phyloP scores from a whole-genome alignment of 2,888 invertebrate species.

The Tolmerus cingulatus region DNA sequence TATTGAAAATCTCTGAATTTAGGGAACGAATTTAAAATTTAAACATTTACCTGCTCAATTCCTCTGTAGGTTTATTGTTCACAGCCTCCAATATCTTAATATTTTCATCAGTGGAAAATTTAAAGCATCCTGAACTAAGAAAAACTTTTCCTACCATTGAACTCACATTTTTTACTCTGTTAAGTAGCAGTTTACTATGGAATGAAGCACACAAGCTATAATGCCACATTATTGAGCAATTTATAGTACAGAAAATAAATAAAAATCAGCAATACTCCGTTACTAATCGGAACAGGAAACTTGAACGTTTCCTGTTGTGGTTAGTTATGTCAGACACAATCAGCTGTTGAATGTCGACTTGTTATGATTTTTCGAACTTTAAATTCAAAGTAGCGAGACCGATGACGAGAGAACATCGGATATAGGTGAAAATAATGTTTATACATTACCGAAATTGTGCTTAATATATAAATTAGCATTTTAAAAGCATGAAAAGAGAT shows the following conservation, averaged over 20 bases:
- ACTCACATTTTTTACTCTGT: background rate
- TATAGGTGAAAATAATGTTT: background rate
- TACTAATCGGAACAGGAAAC: background rate
- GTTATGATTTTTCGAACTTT: background rate
- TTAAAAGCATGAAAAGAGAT: background rate
- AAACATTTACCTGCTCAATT: background rate
- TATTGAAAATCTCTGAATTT: no score
- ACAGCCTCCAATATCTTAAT: constrained; percentile 19
- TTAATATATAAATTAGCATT: background rate
- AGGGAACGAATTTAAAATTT: background rate
- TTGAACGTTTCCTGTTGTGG: background rate
- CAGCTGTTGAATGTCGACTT: background rate
- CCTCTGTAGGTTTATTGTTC: constrained; percentile 4
- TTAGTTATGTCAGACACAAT: background rate
- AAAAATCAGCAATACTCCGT: background rate
- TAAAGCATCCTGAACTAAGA: background rate
- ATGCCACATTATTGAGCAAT: background rate
- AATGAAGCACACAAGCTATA: background rate
- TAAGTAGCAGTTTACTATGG: background rate
- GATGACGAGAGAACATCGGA: background rate
- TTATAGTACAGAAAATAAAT: background rate
- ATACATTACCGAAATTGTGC: background rate
- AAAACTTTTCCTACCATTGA: background rate
- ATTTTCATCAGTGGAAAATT: background rate
- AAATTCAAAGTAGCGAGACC: background rate